A percentile compares a stretch with the other conserved stretches of the same genome.
Conservation (phyloP, 2,113 vertebrate species). For the Muntiacus muntjak region DNA sequence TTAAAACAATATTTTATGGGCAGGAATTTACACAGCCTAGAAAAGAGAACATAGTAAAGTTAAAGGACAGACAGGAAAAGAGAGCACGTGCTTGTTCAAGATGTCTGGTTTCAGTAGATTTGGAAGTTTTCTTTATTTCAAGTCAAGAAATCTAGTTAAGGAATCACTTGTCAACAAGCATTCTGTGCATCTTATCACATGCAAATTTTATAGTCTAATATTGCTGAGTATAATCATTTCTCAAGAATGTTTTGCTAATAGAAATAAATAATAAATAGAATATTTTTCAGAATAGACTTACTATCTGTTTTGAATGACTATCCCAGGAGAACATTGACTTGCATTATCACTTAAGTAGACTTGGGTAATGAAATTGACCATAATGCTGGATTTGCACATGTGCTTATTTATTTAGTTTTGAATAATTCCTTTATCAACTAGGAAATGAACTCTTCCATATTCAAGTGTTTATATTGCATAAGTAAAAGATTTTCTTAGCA, state of each 20-base stretch:
- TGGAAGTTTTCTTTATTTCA: constrained; percentile 7
- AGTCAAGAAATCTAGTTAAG: constrained; percentile 34
- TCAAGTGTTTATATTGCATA: neutral
- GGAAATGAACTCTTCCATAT: neutral
- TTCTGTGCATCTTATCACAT: constrained; percentile 21
- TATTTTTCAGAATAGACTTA: neutral
- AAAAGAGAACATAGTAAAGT: constrained; percentile 7
- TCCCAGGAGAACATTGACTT: neutral
- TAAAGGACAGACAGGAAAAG: neutral
- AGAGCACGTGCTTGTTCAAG: neutral
- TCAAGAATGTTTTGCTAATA: constrained; percentile 3
- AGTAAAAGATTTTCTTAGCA: neutral
- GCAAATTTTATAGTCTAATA: neutral
- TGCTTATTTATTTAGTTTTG: neutral
- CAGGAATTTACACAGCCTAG: neutral
- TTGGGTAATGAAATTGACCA: neutral
- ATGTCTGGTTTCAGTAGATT: neutral
- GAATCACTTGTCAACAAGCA: neutral
- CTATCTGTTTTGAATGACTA: neutral
- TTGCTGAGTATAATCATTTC: neutral
- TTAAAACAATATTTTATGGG: neutral
- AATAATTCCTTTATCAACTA: neutral
- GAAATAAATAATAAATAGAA: neutral
- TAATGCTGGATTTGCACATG: neutral
- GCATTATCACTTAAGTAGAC: neutral